Evolutionary conservation across 2,888 invertebrate species (phyloP).

Genomic region (Iphiclides podalirius): DNA sequence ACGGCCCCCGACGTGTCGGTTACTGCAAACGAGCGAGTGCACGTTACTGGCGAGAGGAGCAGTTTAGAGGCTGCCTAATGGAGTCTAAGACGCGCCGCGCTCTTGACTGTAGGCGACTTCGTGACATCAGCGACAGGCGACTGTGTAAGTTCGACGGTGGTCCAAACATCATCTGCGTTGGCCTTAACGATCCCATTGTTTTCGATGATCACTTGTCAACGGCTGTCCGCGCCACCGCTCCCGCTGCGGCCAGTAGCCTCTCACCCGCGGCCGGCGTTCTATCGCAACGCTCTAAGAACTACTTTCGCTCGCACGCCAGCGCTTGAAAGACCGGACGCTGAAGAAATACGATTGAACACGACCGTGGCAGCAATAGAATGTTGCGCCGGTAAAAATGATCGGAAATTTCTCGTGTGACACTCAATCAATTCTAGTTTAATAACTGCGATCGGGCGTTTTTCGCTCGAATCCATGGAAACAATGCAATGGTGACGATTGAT

Average conservation of each 20-base stretch:
- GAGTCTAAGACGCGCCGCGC: not conserved
- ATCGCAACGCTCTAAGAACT: conserved; percentile 34
- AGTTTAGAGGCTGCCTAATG: not conserved
- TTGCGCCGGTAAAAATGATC: conserved; percentile 64
- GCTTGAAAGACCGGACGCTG: conserved; percentile 31
- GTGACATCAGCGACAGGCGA: not conserved
- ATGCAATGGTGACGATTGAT: conserved; percentile 14
- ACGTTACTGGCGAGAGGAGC: conserved; percentile 8
- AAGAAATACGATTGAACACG: conserved; percentile 57
- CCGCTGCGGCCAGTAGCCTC: conserved; percentile 26
- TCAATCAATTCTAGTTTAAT: conserved; percentile 61
- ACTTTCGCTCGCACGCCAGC: conserved; percentile 29
- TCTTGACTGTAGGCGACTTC: not conserved
- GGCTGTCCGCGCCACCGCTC: conserved; percentile 43
- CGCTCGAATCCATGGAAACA: conserved; percentile 17
- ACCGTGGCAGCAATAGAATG: conserved; percentile 64
- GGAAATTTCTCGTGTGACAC: conserved; percentile 57
- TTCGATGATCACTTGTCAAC: conserved; percentile 68
- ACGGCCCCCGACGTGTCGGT: conserved; percentile 22
- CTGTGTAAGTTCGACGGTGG: conserved; percentile 51
- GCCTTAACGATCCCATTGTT: conserved; percentile 75
- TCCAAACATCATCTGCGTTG: conserved; percentile 63
- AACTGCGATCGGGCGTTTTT: conserved; percentile 10
- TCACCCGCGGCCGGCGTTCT: conserved; percentile 27
- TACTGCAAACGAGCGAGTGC: conserved; percentile 20